phyloP scores from a whole-genome alignment of 2,888 invertebrate species.

The Xiphydria camelus region DNA sequence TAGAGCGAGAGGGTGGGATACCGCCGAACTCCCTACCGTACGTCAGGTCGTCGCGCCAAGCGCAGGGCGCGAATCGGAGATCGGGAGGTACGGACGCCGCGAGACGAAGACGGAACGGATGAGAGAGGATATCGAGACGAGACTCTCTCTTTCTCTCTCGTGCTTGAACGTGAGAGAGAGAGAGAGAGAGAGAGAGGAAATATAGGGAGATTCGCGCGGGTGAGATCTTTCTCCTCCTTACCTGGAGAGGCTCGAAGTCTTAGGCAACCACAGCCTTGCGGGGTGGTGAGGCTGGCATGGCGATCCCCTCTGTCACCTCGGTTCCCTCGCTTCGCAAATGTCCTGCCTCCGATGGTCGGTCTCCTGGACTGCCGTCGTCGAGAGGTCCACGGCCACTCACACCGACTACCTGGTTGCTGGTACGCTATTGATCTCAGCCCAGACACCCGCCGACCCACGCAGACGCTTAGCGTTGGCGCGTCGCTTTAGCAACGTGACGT shows the following conservation, averaged over 20 bases:
- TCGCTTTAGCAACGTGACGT: conserved; percentile 59
- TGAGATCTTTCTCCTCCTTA: conserved; percentile 32
- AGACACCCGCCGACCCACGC: conserved; percentile 53
- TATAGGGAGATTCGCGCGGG: background rate
- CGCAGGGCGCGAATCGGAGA: no score
- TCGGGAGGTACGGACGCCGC: background rate
- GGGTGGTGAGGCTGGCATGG: conserved; percentile 50
- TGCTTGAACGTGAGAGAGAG: background rate
- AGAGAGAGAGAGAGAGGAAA: background rate
- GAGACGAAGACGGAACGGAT: no score
- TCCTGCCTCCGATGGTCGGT: conserved; percentile 52
- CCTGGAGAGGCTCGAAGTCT: conserved; percentile 53
- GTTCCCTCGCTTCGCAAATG: conserved; percentile 37
- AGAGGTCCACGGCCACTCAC: conserved; percentile 47
- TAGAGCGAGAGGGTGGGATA: no score
- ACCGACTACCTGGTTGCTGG: conserved; percentile 53
- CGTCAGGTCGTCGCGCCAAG: no score
- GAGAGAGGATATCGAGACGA: no score
- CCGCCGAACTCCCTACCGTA: no score
- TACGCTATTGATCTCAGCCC: conserved; percentile 57
- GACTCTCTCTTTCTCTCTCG: no score
- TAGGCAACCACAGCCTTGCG: conserved; percentile 48
- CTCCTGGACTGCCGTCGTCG: conserved; percentile 54
- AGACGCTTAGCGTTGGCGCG: conserved; percentile 55
- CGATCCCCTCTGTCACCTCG: conserved; percentile 42